A percentile compares a stretch with the other conserved stretches of the same genome.
Evolutionary conservation across 1,140 invertebrate species (phyloP).

Genomic region (Bathynomus jamesi): DNA sequence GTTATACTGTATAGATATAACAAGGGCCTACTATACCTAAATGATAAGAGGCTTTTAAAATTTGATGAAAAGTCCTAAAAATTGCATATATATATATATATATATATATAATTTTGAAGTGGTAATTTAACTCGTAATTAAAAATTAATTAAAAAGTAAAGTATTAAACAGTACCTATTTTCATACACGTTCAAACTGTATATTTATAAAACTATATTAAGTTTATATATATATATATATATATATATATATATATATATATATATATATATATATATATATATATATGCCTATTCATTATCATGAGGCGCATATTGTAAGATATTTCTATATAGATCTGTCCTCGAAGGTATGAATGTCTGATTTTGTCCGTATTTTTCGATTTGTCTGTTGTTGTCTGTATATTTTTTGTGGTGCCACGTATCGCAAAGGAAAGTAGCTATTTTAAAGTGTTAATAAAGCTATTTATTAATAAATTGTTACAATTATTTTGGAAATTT

Average conservation of each 20-base stretch:
- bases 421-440: too few species aligned
- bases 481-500: too few species aligned
- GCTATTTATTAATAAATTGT: too few species aligned
- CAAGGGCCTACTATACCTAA: not conserved
- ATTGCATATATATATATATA: not conserved
- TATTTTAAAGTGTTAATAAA: too few species aligned
- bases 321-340: not conserved
- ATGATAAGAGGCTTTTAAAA: too few species aligned
- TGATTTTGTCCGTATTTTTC: not conserved
- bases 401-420: too few species aligned
- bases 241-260: constrained; percentile 10
- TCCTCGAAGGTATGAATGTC: not conserved
- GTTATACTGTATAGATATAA: not conserved
- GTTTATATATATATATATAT: constrained; percentile 7
- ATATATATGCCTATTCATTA: not conserved
- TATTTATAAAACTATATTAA: not conserved
- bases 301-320: not conserved
- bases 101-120: not conserved
- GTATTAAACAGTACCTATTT: not conserved
- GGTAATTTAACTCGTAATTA: not conserved
- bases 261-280: constrained; percentile 9
- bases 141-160: not conserved
- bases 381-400: not conserved
- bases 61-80: too few species aligned
- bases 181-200: not conserved